Evolutionary conservation across 2,113 vertebrate species (phyloP).

Genomic region (Mirza zaza): DNA sequence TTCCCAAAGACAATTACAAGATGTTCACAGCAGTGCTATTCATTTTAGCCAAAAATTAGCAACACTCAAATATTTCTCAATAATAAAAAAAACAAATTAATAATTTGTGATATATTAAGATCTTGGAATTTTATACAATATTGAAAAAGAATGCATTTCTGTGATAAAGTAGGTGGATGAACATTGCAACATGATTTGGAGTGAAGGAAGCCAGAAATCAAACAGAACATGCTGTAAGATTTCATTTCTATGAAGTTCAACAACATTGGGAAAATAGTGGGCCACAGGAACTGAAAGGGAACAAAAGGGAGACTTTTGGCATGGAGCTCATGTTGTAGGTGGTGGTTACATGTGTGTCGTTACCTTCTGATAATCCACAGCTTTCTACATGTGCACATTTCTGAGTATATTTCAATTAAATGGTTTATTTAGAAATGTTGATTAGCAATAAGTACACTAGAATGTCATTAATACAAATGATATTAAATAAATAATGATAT

Average conservation of each 20-base stretch:
- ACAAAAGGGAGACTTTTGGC: too few species aligned
- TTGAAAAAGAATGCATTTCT: background rate
- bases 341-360: background rate
- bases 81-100: background rate
- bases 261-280: background rate
- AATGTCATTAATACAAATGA: background rate
- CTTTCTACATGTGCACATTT: background rate
- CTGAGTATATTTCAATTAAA: background rate
- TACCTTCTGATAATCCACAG: background rate
- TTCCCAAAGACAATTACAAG: background rate
- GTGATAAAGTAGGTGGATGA: background rate
- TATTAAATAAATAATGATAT: background rate
- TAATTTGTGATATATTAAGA: background rate
- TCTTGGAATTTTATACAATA: background rate
- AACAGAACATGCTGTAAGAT: background rate
- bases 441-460: background rate
- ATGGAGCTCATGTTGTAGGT: background rate
- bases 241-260: background rate
- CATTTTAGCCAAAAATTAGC: background rate
- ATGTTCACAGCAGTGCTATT: background rate
- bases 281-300: background rate
- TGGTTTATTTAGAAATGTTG: background rate
- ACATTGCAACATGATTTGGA: background rate
- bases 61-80: background rate
- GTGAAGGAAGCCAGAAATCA: background rate